Conservation (phyloP, 1,140 invertebrate species). For the Drosophila prosaltans region DNA sequence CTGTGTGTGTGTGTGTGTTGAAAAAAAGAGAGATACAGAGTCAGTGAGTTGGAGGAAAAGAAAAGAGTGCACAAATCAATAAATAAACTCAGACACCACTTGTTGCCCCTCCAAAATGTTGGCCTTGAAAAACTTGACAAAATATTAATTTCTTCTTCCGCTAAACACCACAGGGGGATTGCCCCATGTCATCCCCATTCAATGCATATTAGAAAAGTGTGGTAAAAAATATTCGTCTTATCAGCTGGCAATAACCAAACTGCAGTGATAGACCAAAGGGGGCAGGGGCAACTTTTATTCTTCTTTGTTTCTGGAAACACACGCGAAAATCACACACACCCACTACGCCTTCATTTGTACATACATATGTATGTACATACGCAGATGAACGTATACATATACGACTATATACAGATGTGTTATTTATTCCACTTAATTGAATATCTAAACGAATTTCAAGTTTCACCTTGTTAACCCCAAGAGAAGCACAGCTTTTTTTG, state of each 20-base stretch:
- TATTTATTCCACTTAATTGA: conserved; percentile 38
- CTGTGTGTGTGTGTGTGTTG: neutral
- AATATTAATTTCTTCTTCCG: too few species aligned
- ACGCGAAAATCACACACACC: conserved; percentile 3
- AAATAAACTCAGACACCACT: conserved; percentile 73
- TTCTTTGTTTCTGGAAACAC: conserved; percentile 46
- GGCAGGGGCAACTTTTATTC: neutral
- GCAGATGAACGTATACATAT: neutral
- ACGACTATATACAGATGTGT: neutral
- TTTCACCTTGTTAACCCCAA: conserved; percentile 64
- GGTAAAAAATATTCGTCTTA: conserved; percentile 33
- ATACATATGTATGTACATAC: too few species aligned
- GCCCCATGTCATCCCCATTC: neutral
- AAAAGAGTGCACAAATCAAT: conserved; percentile 35
- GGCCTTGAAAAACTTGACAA: conserved; percentile 47
- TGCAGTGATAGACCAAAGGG: neutral
- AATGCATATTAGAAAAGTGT: conserved; percentile 57
- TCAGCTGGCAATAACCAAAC: conserved; percentile 23
- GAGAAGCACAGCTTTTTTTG: conserved; percentile 25
- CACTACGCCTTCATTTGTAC: neutral
- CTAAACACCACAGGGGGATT: neutral
- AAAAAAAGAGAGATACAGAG: neutral
- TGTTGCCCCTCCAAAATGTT: conserved; percentile 46
- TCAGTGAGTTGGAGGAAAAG: conserved; percentile 4
- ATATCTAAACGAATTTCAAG: conserved; percentile 40